A percentile compares a stretch with the other conserved stretches of the same genome.
phyloP scores from a whole-genome alignment of 2,113 vertebrate species.

The Mormoops blainvillei region DNA sequence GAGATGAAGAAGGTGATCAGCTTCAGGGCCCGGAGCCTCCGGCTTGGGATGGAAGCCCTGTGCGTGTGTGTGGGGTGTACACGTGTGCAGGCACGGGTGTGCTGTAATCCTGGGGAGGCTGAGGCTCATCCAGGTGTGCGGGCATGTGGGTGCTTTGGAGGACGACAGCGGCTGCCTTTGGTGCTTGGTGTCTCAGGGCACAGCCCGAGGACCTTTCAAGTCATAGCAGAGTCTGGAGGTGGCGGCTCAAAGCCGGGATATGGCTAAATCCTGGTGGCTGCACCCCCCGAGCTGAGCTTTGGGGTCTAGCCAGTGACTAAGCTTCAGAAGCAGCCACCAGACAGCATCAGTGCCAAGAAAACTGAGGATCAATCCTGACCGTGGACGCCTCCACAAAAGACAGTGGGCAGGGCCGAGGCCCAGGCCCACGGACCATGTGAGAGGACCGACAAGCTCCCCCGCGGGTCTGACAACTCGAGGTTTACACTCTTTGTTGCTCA shows the following conservation, averaged over 20 bases:
- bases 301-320: neutral
- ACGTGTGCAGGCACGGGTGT: neutral
- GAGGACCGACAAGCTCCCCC: accelerated
- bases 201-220: neutral
- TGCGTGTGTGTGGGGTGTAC: too few species aligned
- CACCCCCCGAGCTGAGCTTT: neutral
- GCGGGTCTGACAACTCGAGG: neutral
- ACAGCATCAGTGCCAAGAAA: neutral
- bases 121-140: neutral
- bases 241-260: neutral
- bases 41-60: neutral
- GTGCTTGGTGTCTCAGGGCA: neutral
- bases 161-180: accelerated
- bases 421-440: neutral
- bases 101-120: neutral
- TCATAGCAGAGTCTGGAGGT: neutral
- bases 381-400: neutral
- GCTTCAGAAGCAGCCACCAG: neutral
- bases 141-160: accelerated
- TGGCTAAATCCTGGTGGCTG: too few species aligned
- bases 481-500: accelerated
- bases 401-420: neutral
- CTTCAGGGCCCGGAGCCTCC: neutral
- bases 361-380: neutral
- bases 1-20: neutral